Base-by-base conservation (phyloP, 2,113 vertebrate species). In the Lophotis ruficrista region DNA sequence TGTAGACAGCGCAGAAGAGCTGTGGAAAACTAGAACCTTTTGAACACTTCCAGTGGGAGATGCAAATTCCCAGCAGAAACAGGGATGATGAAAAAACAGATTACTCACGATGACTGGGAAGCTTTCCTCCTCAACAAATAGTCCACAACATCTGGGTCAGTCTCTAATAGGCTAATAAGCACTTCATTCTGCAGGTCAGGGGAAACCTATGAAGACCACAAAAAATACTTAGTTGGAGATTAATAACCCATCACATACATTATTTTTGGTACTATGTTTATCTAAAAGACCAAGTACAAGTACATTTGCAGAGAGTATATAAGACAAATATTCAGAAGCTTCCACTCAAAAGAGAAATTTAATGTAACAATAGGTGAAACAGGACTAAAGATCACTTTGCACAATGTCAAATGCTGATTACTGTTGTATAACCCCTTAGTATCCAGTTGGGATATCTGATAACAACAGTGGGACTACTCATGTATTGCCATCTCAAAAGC, bases 151-250 rank as follows among this genome's bases (percentile, higher is more conserved):
- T 99, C 99, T 20, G 99, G 98, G 93, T 99, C 99, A 0, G 99
- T 99, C 97, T 99, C 99, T 77, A 99, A 92, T 45, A 99, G 97
- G 96, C 98, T 99, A 97, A 99, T 98, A 83, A 99, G 98, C 58
- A 99, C 99, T 97, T 99, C 99, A 12, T 99, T 99, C 98, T 99
- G 99, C 80, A 99, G 98, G 97, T 99, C 99, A 19, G 99, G 98
- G 28, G 99, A 98, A 70, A 99, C 99, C 99, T 99, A 78, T 17
- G 80, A 57, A 45, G 83, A 93, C 24, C 92, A 77, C 71, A 71
- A 38, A 54, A 89, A 53, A 78, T 30, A 88, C 10, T 56, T 62
- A 87, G 56, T 8, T 85, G 25, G 35, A 84, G 30, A 83, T 75
- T 11, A 68, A 88, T 23, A 86, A 24, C 58, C 27, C 47, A 83